Evolutionary conservation across 1,140 invertebrate genomes (phyloP), one percentile per base, ranked within the genome.

Genomic region (Polypedilum vanderplanki): DNA sequence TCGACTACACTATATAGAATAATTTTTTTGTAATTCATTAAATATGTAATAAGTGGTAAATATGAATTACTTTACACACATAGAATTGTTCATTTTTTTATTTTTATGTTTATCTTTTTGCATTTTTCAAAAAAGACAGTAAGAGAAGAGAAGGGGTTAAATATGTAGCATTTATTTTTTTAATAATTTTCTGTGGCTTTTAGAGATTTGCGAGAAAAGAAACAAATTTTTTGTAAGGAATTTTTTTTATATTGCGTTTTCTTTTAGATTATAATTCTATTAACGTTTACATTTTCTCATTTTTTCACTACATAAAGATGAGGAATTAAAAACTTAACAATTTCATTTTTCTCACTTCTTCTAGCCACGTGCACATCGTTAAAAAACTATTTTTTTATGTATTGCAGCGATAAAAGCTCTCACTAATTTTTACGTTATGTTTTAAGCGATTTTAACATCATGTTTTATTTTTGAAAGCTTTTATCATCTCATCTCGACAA

Each of bases 261-360:
- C 15, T 46, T 15, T 57, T 57, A n/a, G 12, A n/a, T 57, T 57
- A 57, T 57, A 15, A 12, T 57, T 15, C 24, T 33, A 33, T 33
- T 5, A 33, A 33, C 24, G 24, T 33, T n/a, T 33, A 33, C 24
- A 15, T 12, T 57, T 57, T 57, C 46, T n/a, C 12, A n/a, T 57
- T 15, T 12, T 57, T n/a, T 12, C 46, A 57, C 46, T 57, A 57
- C 46, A 57, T 57, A 57, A 57, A 57, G 46, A 57, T 57, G 46
- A 57, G n/a, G 46, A 57, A 57, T 57, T n/a, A 57, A 57, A 57
- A 57, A 57, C 46, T 57, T 57, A 57, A 57, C 46, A 57, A 57
- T 57, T 57, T 57, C 46, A 57, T 57, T 57, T 1, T 57, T n/a
- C n/a, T n/a, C 4, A n/a, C 46, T 57, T 57, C 24, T 33, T 33